A percentile compares a stretch with the other conserved stretches of the same genome.
Evolutionary conservation across 2,888 invertebrate genomes (phyloP).

Genomic region (Macroteleia sp.): DNA sequence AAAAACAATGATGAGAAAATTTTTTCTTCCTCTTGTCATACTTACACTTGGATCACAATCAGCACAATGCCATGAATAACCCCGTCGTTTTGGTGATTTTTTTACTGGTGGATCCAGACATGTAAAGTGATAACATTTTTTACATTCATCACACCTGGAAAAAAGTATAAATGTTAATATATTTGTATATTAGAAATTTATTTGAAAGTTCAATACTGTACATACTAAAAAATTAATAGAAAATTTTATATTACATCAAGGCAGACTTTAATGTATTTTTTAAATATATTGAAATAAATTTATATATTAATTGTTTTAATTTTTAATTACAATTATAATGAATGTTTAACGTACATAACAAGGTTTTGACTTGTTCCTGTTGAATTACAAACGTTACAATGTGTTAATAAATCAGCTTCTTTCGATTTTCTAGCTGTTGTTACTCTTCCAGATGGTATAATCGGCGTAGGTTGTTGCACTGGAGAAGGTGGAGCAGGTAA

Average conservation of each 20-base stretch:
- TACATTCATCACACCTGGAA: conserved; percentile 94
- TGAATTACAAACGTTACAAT: conserved; percentile 88
- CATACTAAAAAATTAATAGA: no score
- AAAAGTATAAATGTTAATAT: no score
- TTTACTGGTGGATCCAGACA: conserved; percentile 97
- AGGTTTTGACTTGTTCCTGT: conserved; percentile 87
- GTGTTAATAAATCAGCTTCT: conserved; percentile 84
- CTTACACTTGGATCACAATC: conserved; percentile 96
- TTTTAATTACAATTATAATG: background rate
- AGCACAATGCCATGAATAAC: conserved; percentile 98
- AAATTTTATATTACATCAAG: no score
- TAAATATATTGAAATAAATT: no score
- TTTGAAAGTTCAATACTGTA: no score
- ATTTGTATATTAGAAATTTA: no score
- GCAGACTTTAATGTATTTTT: no score
- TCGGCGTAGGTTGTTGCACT: conserved; percentile 70
- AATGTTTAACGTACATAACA: conserved; percentile 86
- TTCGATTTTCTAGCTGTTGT: conserved; percentile 78
- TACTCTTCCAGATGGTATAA: conserved; percentile 64
- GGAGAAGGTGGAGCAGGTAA: conserved; percentile 69
- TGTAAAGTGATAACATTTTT: conserved; percentile 94
- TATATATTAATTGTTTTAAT: no score
- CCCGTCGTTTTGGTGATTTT: conserved; percentile 96
- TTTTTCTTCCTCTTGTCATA: no score
- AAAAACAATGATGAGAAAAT: no score